Base-by-base conservation (phyloP, 2,113 vertebrate species). In the Gavia stellata region DNA sequence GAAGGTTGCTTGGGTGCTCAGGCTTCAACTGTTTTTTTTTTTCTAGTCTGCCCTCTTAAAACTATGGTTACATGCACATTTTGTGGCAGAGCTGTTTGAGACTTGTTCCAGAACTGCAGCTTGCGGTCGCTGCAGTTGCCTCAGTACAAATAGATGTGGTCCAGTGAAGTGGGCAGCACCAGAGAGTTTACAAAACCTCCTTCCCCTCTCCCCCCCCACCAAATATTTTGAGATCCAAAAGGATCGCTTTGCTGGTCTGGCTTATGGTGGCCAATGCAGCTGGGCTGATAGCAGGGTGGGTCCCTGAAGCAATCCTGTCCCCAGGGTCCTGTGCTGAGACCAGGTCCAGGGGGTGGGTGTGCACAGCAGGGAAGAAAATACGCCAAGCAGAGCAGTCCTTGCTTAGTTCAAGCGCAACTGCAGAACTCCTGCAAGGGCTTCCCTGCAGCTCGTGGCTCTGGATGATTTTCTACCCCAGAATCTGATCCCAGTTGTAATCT, bases 21-120 rank as follows among this genome's bases (percentile, higher is more conserved):
- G 55, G 18, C 58, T 81, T 61, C 38, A 74, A 31, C 14, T 70
- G 66, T 10, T 1, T 26, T 28, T 21, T 56, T 31, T 83, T 71
- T 65, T 19, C 12, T 50, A 28, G 31, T 10, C 29, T 96, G 23
- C 9, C 19, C 14, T 52, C 8, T 61, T 61, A 11, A 17, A 96
- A 28, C 13, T 15, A 2, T 9, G 28, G 26, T 63, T 50, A 4
- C 3, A 0, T 1, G 3, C 1, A 1, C 1, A 0, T 33, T n/a
- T 5, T 21, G 58, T 47, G 56, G 33, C 72, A 47, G 53, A 8
- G 44, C 56, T 19, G 7, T 23, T 78, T 16, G 49, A 52, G 55
- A 8, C 31, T 15, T 83, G 71, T 17, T 70, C 36, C n/a, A 14
- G 42, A n/a, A 2, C 6, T 0, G 1, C 81, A 38, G 65, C 0